Conservation (phyloP, 2,797 vertebrate species). For the Cebuella pygmaea region DNA sequence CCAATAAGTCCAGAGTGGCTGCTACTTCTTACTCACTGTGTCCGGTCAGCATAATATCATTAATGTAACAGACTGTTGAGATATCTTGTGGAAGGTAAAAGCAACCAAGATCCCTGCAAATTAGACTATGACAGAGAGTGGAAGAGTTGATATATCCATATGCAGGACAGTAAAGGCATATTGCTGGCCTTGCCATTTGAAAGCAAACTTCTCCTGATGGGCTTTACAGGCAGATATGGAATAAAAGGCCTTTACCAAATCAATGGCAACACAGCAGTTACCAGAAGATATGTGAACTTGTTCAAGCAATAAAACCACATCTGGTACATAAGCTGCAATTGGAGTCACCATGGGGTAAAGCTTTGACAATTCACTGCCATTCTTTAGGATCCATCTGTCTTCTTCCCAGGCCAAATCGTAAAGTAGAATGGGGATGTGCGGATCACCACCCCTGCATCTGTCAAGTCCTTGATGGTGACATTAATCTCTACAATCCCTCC, state of each 20-base stretch:
- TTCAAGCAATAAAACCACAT: neutral
- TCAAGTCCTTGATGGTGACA: neutral
- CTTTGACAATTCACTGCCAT: neutral
- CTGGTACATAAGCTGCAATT: neutral
- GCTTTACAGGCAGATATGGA: neutral
- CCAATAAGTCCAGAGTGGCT: neutral
- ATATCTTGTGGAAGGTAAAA: neutral
- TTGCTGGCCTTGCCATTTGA: neutral
- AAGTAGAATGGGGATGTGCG: neutral
- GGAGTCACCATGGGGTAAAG: neutral
- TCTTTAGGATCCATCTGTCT: neutral
- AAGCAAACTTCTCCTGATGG: neutral
- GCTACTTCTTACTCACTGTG: neutral
- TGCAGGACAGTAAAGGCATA: neutral
- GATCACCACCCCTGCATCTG: neutral
- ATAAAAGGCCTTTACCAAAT: neutral
- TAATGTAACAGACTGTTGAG: neutral
- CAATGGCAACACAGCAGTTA: neutral
- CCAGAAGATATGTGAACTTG: neutral
- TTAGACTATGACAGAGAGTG: neutral
- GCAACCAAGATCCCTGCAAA: neutral
- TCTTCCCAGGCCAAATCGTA: neutral
- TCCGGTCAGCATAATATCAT: neutral
- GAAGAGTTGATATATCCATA: neutral
- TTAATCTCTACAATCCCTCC: neutral